phyloP scores from a whole-genome alignment of 2,888 invertebrate genomes.

The Esperia sulphurella region DNA sequence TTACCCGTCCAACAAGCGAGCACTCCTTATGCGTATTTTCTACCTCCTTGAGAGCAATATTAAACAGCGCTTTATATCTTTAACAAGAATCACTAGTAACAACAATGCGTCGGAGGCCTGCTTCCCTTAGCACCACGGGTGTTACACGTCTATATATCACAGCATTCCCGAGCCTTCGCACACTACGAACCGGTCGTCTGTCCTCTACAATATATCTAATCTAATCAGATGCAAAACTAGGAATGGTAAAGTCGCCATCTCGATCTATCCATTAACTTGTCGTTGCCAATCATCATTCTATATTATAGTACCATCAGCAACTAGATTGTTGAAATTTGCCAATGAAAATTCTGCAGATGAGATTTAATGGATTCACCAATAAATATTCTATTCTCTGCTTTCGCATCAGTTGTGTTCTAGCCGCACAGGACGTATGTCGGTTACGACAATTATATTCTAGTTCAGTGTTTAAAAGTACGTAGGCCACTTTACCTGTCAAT shows the following conservation, averaged over 20 bases:
- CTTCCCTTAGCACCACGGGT: slow-evolving; percentile 67
- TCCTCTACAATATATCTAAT: background rate
- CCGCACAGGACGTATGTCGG: too few species aligned
- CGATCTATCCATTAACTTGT: background rate
- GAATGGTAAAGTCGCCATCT: background rate
- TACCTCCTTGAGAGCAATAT: slow-evolving; percentile 46
- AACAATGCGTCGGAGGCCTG: slow-evolving; percentile 64
- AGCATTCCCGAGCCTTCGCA: slow-evolving; percentile 14
- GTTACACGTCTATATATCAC: slow-evolving; percentile 27
- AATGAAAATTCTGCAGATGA: too few species aligned
- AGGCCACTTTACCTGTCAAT: too few species aligned
- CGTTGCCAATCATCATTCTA: too few species aligned
- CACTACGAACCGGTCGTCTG: slow-evolving; percentile 1
- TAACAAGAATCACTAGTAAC: slow-evolving; percentile 69
- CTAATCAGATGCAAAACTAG: background rate
- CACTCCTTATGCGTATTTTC: too few species aligned
- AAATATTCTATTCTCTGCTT: too few species aligned
- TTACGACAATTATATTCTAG: too few species aligned
- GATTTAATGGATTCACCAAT: too few species aligned
- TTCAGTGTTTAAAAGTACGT: too few species aligned
- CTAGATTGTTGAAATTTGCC: too few species aligned
- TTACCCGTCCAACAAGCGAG: background rate
- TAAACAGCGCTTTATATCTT: slow-evolving; percentile 53
- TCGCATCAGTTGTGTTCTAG: too few species aligned
- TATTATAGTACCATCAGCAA: too few species aligned